Conservation (phyloP, 2,113 vertebrate species). For the Nannospalax galili region DNA sequence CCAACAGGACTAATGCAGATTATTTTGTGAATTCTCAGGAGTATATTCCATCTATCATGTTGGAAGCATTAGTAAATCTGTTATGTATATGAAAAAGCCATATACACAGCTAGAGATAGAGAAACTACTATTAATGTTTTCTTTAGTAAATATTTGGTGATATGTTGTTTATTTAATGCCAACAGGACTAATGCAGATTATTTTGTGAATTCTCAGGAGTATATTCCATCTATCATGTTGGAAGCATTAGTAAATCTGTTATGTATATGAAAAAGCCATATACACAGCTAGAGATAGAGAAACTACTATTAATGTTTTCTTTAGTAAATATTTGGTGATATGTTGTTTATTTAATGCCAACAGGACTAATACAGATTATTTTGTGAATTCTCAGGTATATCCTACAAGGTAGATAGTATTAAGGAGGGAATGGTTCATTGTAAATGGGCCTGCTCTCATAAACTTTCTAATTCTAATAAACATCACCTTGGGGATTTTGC, state of each 20-base stretch:
- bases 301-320: not conserved
- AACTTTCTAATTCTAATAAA: not conserved
- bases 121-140: not conserved
- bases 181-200: not conserved
- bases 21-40: slow-evolving; percentile 41
- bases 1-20: not conserved
- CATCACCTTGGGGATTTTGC: not conserved
- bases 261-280: not conserved
- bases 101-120: not conserved
- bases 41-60: not conserved
- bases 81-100: not conserved
- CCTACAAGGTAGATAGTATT: not conserved
- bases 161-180: not conserved
- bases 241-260: not conserved
- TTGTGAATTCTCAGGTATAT: not conserved
- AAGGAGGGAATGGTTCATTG: not conserved
- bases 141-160: not conserved
- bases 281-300: not conserved
- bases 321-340: not conserved
- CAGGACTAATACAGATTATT: not conserved
- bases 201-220: slow-evolving; percentile 42
- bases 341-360: not conserved
- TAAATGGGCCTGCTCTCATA: not conserved
- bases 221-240: not conserved
- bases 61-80: not conserved